Base-by-base conservation (phyloP, 1,140 invertebrate genomes). In the Pachyrhynchus sulphureomaculatus region DNA sequence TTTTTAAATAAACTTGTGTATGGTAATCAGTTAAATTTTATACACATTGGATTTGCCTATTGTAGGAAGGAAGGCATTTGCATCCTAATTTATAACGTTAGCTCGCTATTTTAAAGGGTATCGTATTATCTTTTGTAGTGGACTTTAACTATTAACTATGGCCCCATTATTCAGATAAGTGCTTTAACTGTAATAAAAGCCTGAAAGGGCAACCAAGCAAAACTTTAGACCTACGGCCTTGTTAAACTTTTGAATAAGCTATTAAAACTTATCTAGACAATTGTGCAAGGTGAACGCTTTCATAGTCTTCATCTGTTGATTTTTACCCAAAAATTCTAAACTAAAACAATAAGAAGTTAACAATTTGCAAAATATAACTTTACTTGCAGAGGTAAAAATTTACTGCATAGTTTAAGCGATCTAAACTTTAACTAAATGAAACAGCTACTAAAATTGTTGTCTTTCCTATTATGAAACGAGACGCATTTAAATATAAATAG, bases 91-190 rank as follows among this genome's bases (percentile, higher is more conserved):
- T 41, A 41, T 41, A 41, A 20, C 13, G 37, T 41, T 41, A 41
- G 9, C 42, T 20, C 18, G 18, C 37, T 41, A 41, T 41, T 41
- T 20, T 13, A 45, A 45, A 45, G 42, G 32, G 48, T 51, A 51
- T 51, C 48, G 48, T n/a, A 34, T 51, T 33, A 33, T 51, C 51
- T 53, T 53, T 53, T 53, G 51, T 41, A 53, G 51, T 53, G 51
- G 51, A 36, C 51, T 36, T 37, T 39, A 39, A 32, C 51, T 36
- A 53, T 21, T 53, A 53, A 53, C 51, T 39, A 39, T 53, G 37
- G 51, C 33, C 23, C 51, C 33, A 20, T 53, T 53, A 53, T 26
- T 13, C 6, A 53, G 51, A 53, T 53, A 53, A 41, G 37, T 23
- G 21, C 10, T 39, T 23, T 32, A 17, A 12, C 18, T 39, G 33